Evolutionary conservation across 2,113 vertebrate species (phyloP), one percentile per base, ranked within the genome.

Genomic region (Perccottus glenii): DNA sequence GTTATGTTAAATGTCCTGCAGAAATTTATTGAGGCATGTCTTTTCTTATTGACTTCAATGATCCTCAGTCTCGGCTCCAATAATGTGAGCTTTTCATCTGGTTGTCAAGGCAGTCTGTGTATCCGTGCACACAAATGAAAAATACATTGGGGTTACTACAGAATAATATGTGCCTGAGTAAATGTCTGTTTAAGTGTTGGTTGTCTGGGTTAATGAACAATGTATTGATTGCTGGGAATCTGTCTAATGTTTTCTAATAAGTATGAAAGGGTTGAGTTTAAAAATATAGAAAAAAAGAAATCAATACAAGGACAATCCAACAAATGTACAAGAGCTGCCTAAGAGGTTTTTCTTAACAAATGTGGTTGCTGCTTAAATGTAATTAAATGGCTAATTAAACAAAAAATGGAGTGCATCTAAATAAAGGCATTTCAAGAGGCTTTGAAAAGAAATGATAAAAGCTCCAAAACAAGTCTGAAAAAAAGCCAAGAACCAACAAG

Each of bases 1-100:
- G 64, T 59, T 78, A 67, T 38, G 60, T 66, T 81, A 72, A 82
- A 72, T 65, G 64, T 81, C 77, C 68, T 80, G 64, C 43, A 62
- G 70, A 83, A 69, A 81, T 84, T 84, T 82, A 78, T 69, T 3
- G 19, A 60, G 58, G 48, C 60, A n/a, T 60, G 64, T 38, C 71
- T 73, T 50, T 53, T 56, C 53, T 50, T 73, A 70, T 64, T 64
- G 67, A 55, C 45, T 48, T 61, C 67, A 64, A 52, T 2, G 67
- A 66, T 72, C 15, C 55, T 78, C 64, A 11, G 70, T n/a, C 79
- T 61, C 72, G 5, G 65, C 57, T 63, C 78, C 75, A 58, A 80
- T 84, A 81, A 69, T 4, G 11, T 56, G 12, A 67, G 47, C 59
- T 62, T 73, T 69, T 71, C 14, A 60, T 79, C 50, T 15, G 53